These are phyloP conservation scores for Listronotus oregonensis DNA, from an alignment of 1,140 invertebrate genomes.

Conservation along the genomic window DNA sequence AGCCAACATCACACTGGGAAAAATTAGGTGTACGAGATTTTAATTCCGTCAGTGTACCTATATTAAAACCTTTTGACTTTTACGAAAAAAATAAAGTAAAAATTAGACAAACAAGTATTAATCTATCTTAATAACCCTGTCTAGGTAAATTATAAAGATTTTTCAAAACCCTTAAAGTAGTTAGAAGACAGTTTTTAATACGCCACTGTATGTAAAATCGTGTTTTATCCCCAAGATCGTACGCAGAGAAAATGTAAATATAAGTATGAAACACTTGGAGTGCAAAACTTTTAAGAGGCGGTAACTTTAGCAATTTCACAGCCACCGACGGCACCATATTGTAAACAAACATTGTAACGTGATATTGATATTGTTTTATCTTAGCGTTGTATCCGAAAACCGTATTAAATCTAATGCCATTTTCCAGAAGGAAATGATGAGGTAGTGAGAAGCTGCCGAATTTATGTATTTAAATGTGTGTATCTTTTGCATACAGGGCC, in stretches of 20 bases:
- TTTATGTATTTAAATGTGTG: not conserved
- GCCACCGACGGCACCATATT: conserved; percentile 25
- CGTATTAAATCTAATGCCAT: not conserved
- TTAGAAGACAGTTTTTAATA: too few species aligned
- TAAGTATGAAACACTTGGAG: conserved; percentile 3
- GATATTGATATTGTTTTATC: conserved; percentile 30
- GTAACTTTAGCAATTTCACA: conserved; percentile 34
- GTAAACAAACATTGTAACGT: conserved; percentile 33
- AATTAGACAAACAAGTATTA: too few species aligned
- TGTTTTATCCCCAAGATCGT: conserved; percentile 1
- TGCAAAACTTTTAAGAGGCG: conserved; percentile 12
- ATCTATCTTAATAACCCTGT: too few species aligned
- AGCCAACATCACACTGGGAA: too few species aligned
- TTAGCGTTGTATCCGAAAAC: conserved; percentile 2
- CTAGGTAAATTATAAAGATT: too few species aligned
- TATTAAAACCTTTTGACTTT: too few species aligned
- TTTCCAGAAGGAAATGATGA: not conserved
- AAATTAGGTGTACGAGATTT: too few species aligned
- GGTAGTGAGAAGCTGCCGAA: not conserved
- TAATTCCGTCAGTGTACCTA: too few species aligned
- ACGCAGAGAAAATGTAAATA: conserved; percentile 5
- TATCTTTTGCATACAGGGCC: not conserved
- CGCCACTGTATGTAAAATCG: not conserved
- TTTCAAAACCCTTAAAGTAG: too few species aligned
- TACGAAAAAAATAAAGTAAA: too few species aligned